Evolutionary conservation across 2,113 vertebrate genomes (phyloP).

Genomic region (Marmota flaviventris): DNA sequence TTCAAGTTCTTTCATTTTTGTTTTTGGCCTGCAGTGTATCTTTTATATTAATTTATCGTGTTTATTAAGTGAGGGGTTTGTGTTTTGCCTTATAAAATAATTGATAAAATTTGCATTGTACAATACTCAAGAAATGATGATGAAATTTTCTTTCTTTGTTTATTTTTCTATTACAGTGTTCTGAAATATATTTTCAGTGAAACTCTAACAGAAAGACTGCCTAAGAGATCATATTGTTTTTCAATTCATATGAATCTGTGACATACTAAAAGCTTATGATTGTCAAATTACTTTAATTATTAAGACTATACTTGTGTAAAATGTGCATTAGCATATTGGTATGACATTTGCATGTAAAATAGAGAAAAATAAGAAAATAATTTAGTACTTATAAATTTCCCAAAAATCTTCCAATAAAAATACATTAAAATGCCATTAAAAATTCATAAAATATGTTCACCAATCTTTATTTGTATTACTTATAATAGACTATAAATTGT

Average conservation of each 20-base stretch:
- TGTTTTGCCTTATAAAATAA: conserved; percentile 70
- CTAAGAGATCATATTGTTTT: conserved; percentile 69
- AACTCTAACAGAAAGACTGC: conserved; percentile 48
- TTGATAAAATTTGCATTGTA: conserved; percentile 71
- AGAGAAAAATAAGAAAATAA: conserved; percentile 49
- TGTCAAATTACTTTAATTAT: conserved; percentile 57
- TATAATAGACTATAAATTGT: conserved; percentile 19
- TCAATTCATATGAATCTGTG: conserved; percentile 34
- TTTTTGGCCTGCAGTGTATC: conserved; percentile 55
- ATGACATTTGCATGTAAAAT: conserved; percentile 63
- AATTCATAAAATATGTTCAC: conserved; percentile 41
- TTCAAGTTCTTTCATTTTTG: conserved; percentile 65
- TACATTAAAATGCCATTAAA: conserved; percentile 43
- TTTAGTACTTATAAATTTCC: neutral
- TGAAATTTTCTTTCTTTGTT: conserved; percentile 72
- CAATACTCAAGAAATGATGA: conserved; percentile 64
- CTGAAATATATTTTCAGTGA: conserved; percentile 68
- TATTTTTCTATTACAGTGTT: conserved; percentile 69
- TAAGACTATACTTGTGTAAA: neutral
- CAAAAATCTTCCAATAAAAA: conserved; percentile 42
- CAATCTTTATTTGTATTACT: conserved; percentile 29
- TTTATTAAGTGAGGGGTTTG: conserved; percentile 81
- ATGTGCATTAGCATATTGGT: neutral
- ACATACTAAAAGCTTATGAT: neutral
- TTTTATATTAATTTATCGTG: conserved; percentile 80